phyloP scores from a whole-genome alignment of 2,888 invertebrate genomes.

The Macaria notata region DNA sequence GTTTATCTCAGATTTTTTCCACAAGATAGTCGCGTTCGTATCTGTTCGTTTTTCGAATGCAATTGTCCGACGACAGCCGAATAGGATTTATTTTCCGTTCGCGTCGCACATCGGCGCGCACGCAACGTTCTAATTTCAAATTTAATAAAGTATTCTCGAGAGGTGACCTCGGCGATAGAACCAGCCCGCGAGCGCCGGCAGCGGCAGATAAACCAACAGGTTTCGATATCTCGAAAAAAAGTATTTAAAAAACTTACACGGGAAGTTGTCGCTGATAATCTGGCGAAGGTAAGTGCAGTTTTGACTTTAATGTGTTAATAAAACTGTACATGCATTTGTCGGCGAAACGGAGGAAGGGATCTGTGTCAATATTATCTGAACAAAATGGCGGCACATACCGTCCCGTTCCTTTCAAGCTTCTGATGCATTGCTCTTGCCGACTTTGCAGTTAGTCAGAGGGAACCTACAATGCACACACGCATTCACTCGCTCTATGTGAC shows the following conservation, averaged over 20 bases:
- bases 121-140: slow-evolving; percentile 61
- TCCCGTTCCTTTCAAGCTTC: slow-evolving; percentile 3
- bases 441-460: no score
- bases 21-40: slow-evolving; percentile 22
- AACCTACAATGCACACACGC: no score
- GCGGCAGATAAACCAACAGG: slow-evolving; percentile 74
- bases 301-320: slow-evolving; percentile 81
- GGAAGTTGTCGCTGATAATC: slow-evolving; percentile 77
- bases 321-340: slow-evolving; percentile 76
- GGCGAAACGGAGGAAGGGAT: slow-evolving; percentile 53
- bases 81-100: slow-evolving; percentile 37
- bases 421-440: no score
- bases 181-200: slow-evolving; percentile 40
- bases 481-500: no score
- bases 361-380: slow-evolving; percentile 50
- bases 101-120: slow-evolving; percentile 37
- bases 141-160: slow-evolving; percentile 59
- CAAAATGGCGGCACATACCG: slow-evolving; percentile 44
- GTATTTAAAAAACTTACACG: slow-evolving; percentile 65
- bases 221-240: slow-evolving; percentile 70
- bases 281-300: slow-evolving; percentile 75
- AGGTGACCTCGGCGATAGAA: slow-evolving; percentile 42
- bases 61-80: slow-evolving; percentile 24
- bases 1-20: slow-evolving; percentile 37
- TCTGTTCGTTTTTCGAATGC: slow-evolving; percentile 20